Evolutionary conservation across 64 coral and sea anemone genomes (phyloP).

Genomic region (Montipora capricornis): DNA sequence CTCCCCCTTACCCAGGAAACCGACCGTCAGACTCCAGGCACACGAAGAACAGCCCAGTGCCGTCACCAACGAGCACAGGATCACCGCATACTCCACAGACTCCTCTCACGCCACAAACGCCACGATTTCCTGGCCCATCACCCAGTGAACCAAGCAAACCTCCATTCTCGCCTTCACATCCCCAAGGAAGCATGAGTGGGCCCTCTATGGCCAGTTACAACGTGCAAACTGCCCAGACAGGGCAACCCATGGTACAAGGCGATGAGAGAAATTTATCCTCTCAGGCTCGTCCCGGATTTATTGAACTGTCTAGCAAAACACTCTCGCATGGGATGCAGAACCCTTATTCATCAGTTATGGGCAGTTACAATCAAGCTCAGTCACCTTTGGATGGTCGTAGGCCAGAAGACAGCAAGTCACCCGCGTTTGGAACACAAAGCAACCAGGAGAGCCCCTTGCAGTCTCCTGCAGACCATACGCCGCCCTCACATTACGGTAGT

Average conservation of each 20-base stretch:
- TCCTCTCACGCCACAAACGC: constrained; percentile 88
- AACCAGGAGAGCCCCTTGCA: constrained; percentile 74
- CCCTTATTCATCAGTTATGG: constrained; percentile 60
- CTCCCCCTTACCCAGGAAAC: constrained; percentile 88
- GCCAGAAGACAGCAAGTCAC: constrained; percentile 60
- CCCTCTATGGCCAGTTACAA: constrained; percentile 12
- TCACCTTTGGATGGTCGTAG: constrained; percentile 53
- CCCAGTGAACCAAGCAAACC: constrained; percentile 84
- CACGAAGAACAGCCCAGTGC: constrained; percentile 82
- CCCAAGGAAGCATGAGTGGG: constrained; percentile 59
- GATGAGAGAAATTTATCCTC: constrained; percentile 61
- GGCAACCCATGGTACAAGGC: constrained; percentile 10
- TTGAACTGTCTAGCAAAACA: constrained; percentile 74
- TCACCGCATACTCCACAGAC: constrained; percentile 97
- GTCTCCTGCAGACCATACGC: constrained; percentile 66
- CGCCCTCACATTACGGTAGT: constrained; percentile 40
- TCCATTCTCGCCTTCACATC: constrained; percentile 89
- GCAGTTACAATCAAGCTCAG: constrained; percentile 47
- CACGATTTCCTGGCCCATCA: constrained; percentile 82
- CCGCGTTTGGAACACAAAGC: constrained; percentile 37
- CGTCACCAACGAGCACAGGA: constrained; percentile 92
- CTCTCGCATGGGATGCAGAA: constrained; percentile 62
- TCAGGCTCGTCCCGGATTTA: constrained; percentile 64
- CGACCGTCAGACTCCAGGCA: constrained; percentile 63
- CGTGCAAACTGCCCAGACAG: constrained; percentile 12